Evolutionary conservation across 2,888 invertebrate species (phyloP), one percentile per base, ranked within the genome.

Genomic region (Acanthosepion esculentum): DNA sequence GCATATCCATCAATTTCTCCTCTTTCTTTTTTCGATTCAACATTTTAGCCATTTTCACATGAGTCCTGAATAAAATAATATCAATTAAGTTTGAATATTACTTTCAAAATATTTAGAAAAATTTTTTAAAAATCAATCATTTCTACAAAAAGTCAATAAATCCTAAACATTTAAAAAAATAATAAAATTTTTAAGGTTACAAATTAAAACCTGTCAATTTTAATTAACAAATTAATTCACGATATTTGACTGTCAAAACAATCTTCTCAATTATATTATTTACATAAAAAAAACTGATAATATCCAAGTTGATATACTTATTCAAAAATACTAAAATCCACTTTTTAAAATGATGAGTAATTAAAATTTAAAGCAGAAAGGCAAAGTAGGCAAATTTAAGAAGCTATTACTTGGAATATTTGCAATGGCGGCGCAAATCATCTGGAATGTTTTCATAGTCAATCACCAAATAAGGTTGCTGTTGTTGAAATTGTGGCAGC

Each of bases 1-100:
- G 95, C 95, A 96, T 96, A 94, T 96, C 96, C 94, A 96, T 94
- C 91, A 95, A 94, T 94, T 96, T 96, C 95, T 96, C 96, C 91
- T 95, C 96, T 78, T 96, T 96, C 93, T 95, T 95, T 94, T 95
- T 95, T 94, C 96, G 93, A 94, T 96, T 96, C 91, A 96, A 95
- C 91, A 94, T 96, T 26, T 95, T 95, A 5, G 95, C 95, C 92
- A 95, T 95, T 95, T 96, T 96, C 50, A 95, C 96, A 93, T 96
- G 93, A 92, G 94, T 48, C 55, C 95, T 95, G 26, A n/a, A 53
- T 48, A 93, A 50, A 93, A 48, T 53, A 29, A 92, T 26, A 92
- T 4, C 26, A 59, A 92, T 93, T n/a, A 18, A 93, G 12, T 50
- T 93, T n/a, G 53, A 48, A 93, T 48, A 78, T n/a, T 12, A 78